Base-by-base conservation (phyloP, 2,888 invertebrate species). In the Lasioglossum marginatum region DNA sequence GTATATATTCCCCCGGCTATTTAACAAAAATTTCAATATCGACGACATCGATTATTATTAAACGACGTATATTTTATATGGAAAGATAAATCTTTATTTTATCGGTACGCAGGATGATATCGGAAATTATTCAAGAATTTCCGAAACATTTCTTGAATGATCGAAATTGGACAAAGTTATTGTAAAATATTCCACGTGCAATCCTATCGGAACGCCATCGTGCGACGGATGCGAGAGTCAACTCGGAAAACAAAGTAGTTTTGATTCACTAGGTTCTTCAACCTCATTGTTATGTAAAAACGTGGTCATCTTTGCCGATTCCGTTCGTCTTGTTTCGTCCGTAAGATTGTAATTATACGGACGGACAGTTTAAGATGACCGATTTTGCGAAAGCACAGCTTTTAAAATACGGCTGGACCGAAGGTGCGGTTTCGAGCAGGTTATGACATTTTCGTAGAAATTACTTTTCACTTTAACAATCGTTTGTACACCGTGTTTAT, bases 321-420 rank as follows among this genome's bases (percentile, higher is more conserved):
- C 2, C 40, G 27, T 45, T 45, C 5, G 45, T 45, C 16, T 45
- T 45, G 45, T 45, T 48, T 70, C 6, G 19, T 52, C 5, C 8
- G 4, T 74, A 48, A 23, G 40, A 31, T 48, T 80, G 0, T 37
- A 52, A 40, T 60, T 52, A 10, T n/a, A 57, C 5, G 0, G 45
- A 45, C 2, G 14, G 19, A 68, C 27, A 75, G 19, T 37, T 31
- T 60, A 86, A 82, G 23, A 94, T 94, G 94, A 82, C 93, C 48
- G 96, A 97, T 95, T 98, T 97, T 95, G 97, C 97, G 16, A 96
- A 96, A 90, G 96, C 96, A 84, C 97, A 97, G 92, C 94, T 98
- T 19, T 96, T 97, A 91, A 98, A 97, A 95, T 97, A 97, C 93
- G 98, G 98, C 34, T 98, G 98, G 98, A 96, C 95, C 79, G 96